Evolutionary conservation across 2,888 invertebrate genomes (phyloP).

Genomic region (Drosophila anceps): DNA sequence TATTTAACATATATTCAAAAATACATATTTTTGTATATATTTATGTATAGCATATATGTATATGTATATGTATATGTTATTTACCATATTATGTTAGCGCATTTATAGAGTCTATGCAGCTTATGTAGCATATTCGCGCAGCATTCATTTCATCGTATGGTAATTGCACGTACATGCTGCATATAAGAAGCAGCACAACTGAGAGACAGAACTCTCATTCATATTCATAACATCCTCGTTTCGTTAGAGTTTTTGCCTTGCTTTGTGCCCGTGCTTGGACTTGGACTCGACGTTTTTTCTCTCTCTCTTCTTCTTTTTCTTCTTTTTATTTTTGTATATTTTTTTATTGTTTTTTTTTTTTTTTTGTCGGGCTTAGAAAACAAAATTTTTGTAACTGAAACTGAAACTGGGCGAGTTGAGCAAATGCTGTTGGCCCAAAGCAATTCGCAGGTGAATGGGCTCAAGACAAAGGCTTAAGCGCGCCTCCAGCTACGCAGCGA

Average conservation of each 20-base stretch:
- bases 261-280: conserved; percentile 25
- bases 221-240: conserved; percentile 77
- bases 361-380: conserved; percentile 11
- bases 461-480: conserved; percentile 64
- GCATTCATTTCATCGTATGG: conserved; percentile 39
- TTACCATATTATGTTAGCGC: conserved; percentile 27
- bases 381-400: conserved; percentile 67
- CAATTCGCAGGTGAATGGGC: conserved; percentile 48
- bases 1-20: too few relatives aligned
- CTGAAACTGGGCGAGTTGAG: conserved; percentile 53
- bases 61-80: neutral
- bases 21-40: neutral
- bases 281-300: conserved; percentile 10
- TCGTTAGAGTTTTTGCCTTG: conserved; percentile 51
- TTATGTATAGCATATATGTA: too few relatives aligned
- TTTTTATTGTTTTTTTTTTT: neutral
- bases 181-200: conserved; percentile 16
- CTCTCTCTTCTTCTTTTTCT: neutral
- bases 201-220: conserved; percentile 58
- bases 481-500: conserved; percentile 37
- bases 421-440: conserved; percentile 28
- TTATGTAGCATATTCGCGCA: conserved; percentile 16
- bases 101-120: conserved; percentile 22
- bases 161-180: conserved; percentile 50
- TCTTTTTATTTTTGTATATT: too few relatives aligned